Conservation (phyloP, 1,140 invertebrate genomes). For the Leptinotarsa lineolata region DNA sequence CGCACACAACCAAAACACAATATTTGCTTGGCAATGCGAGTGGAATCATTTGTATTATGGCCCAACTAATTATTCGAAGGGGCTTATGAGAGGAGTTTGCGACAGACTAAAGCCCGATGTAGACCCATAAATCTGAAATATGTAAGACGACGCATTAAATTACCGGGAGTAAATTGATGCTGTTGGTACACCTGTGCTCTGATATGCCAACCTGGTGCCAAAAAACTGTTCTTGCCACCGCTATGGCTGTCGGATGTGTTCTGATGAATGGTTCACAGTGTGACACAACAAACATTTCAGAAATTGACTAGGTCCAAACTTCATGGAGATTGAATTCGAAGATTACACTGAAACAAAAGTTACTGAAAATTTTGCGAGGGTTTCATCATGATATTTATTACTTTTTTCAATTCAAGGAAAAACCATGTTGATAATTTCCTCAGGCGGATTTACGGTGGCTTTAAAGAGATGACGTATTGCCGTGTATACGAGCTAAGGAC, state of each 20-base stretch:
- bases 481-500: too few relatives aligned
- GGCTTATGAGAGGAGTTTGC: slow-evolving; percentile 27
- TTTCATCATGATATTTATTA: too few relatives aligned
- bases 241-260: not conserved
- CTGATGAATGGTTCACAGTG: not conserved
- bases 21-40: slow-evolving; percentile 17
- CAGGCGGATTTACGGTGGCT: too few relatives aligned
- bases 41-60: slow-evolving; percentile 21
- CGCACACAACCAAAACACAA: slow-evolving; percentile 6
- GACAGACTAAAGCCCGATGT: slow-evolving; percentile 31
- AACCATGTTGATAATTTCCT: too few relatives aligned
- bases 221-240: slow-evolving; percentile 28
- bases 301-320: too few relatives aligned
- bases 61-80: slow-evolving; percentile 30
- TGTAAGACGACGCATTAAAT: slow-evolving; percentile 44
- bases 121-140: slow-evolving; percentile 41
- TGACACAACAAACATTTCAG: not conserved
- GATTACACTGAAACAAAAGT: too few relatives aligned
- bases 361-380: too few relatives aligned
- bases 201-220: slow-evolving; percentile 21
- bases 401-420: too few relatives aligned
- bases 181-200: slow-evolving; percentile 37
- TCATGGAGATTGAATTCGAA: too few relatives aligned
- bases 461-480: too few relatives aligned
- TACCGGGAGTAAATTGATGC: slow-evolving; percentile 38